These are phyloP conservation scores for Orchesella flavescens DNA, from an alignment of 2,888 invertebrate genomes.

Conservation along the genomic window DNA sequence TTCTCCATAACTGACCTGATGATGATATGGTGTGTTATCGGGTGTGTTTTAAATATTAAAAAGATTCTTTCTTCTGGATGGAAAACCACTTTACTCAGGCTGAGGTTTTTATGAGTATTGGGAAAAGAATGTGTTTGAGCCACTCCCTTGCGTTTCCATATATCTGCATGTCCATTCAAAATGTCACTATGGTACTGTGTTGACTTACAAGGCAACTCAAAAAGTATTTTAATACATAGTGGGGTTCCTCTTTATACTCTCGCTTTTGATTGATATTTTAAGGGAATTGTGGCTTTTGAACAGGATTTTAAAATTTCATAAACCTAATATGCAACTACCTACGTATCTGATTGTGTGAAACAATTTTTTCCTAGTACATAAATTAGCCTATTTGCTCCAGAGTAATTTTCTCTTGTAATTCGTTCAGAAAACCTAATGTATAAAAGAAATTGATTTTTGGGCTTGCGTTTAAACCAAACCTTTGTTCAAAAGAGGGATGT, in stretches of 20 bases:
- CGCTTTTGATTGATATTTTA: too few relatives aligned
- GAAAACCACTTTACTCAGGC: not conserved
- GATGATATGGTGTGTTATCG: conserved; percentile 60
- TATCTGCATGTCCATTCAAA: conserved; percentile 12
- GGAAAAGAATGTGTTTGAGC: conserved; percentile 46
- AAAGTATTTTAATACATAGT: conserved; percentile 3
- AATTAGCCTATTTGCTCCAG: conserved; percentile 19
- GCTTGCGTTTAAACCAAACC: not conserved
- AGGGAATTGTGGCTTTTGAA: not conserved
- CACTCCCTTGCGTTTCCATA: conserved; percentile 53
- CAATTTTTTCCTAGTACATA: conserved; percentile 5
- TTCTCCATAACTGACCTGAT: conserved; percentile 40
- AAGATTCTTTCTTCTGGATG: conserved; percentile 5
- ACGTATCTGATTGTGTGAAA: conserved; percentile 5
- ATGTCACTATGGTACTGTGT: not conserved
- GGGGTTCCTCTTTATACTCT: not conserved
- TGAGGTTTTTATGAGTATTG: conserved; percentile 19
- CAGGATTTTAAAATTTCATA: conserved; percentile 33
- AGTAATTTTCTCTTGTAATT: not conserved
- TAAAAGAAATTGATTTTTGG: conserved; percentile 42
- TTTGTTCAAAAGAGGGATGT: conserved; percentile 12
- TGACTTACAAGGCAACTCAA: not conserved
- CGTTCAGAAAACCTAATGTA: not conserved
- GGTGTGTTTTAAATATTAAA: conserved; percentile 55
- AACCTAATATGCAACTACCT: not conserved